Conservation (phyloP, 1,140 invertebrate species). For the Cepaea nemoralis region DNA sequence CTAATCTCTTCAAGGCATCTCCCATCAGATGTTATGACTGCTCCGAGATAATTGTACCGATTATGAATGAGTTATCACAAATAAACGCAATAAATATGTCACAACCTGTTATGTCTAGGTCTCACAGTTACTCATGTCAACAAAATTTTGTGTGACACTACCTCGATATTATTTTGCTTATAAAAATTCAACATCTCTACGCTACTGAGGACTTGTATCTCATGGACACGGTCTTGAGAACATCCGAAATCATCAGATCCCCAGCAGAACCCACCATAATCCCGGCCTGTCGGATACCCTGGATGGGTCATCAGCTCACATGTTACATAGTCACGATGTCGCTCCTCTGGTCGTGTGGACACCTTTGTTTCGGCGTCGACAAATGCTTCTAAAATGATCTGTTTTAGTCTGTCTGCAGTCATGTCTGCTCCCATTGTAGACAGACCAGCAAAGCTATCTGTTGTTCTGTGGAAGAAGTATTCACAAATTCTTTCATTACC, state of each 20-base stretch:
- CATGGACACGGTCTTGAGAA: constrained; percentile 25
- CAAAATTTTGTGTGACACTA: constrained; percentile 24
- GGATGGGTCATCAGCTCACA: constrained; percentile 39
- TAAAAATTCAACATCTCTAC: constrained; percentile 27
- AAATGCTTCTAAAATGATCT: constrained; percentile 31
- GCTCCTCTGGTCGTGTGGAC: background rate
- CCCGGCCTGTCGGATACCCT: constrained; percentile 12
- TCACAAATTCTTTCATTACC: too few relatives aligned
- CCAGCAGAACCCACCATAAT: constrained; percentile 31
- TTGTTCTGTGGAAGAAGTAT: constrained; percentile 18
- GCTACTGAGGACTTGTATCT: constrained; percentile 24
- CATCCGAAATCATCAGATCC: constrained; percentile 33
- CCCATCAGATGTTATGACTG: too few relatives aligned
- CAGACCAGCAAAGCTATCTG: constrained; percentile 21
- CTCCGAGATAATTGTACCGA: too few relatives aligned
- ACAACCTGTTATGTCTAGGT: too few relatives aligned
- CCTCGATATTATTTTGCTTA: constrained; percentile 26
- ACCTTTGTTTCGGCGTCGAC: constrained; percentile 6
- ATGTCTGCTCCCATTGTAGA: constrained; percentile 30
- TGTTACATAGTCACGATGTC: background rate
- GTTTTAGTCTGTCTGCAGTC: constrained; percentile 25
- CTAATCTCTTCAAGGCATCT: too few relatives aligned
- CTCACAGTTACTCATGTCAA: background rate
- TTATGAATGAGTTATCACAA: too few relatives aligned
- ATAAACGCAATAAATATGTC: too few relatives aligned